Conservation (phyloP, 2,113 vertebrate genomes). For the Tylochromis polylepis region DNA sequence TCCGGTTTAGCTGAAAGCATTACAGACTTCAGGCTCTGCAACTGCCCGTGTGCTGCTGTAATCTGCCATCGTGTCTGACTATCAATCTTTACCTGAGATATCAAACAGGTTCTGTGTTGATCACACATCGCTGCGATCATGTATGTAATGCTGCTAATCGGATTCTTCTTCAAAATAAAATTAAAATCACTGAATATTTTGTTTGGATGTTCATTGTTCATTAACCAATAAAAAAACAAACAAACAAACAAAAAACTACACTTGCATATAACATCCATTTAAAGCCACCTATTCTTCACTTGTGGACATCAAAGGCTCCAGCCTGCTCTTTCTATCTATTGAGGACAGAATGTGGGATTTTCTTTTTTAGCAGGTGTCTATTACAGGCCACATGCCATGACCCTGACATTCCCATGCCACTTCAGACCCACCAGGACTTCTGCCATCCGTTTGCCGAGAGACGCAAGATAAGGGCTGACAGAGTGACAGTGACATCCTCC, state of each 20-base stretch:
- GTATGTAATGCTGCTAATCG: not conserved
- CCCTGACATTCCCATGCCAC: constrained; percentile 37
- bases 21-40: constrained; percentile 16
- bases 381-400: constrained; percentile 21
- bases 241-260: not conserved
- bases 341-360: not conserved
- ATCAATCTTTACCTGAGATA: not conserved
- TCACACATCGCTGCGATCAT: not conserved
- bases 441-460: not conserved
- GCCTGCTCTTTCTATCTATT: not conserved
- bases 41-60: not conserved
- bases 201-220: not conserved
- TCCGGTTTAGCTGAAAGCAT: constrained; percentile 44
- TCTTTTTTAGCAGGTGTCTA: constrained; percentile 15
- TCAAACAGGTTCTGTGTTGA: not conserved
- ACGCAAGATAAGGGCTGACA: constrained; percentile 7
- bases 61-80: not conserved
- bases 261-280: not conserved
- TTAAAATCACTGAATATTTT: not conserved
- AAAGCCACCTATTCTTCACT: not conserved
- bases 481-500: constrained; percentile 45
- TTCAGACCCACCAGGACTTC: not conserved
- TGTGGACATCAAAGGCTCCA: not conserved
- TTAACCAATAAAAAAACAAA: not conserved
- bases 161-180: not conserved